Conservation (phyloP, 2,113 vertebrate species). For the Alosa alosa region DNA sequence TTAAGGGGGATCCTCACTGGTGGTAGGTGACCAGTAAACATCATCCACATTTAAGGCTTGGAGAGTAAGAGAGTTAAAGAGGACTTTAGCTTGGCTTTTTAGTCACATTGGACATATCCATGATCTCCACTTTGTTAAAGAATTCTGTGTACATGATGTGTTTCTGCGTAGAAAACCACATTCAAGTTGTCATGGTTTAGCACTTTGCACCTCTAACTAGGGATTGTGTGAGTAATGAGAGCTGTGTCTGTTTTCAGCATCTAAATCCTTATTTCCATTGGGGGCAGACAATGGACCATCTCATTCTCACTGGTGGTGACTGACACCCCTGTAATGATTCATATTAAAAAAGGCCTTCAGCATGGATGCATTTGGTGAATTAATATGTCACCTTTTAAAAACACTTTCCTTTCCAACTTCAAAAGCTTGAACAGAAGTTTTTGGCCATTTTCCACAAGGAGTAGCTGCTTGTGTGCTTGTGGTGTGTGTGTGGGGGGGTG, state of each 20-base stretch:
- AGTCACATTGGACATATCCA: neutral
- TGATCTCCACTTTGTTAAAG: neutral
- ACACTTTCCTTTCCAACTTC: too few relatives aligned
- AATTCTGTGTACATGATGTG: neutral
- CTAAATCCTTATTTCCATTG: constrained; percentile 16
- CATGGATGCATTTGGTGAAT: too few relatives aligned
- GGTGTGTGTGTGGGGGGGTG: neutral
- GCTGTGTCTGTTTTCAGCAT: neutral
- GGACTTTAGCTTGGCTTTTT: neutral
- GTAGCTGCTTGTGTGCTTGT: neutral
- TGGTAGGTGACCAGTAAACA: too few relatives aligned
- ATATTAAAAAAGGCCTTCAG: neutral
- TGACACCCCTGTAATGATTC: neutral
- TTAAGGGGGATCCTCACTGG: too few relatives aligned
- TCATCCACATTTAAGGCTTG: too few relatives aligned
- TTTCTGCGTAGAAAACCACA: neutral
- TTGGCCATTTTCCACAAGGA: too few relatives aligned
- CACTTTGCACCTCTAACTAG: constrained; percentile 5
- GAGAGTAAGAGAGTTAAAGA: neutral
- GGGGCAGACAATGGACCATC: neutral
- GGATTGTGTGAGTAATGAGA: constrained; percentile 6
- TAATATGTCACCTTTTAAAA: too few relatives aligned
- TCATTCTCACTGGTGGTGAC: neutral
- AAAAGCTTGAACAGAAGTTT: too few relatives aligned
- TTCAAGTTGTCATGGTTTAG: neutral